Percentiles rank a stretch among this genome's conserved stretches.
phyloP scores from a whole-genome alignment of 2,797 vertebrate genomes.

The Anniella stebbinsi region DNA sequence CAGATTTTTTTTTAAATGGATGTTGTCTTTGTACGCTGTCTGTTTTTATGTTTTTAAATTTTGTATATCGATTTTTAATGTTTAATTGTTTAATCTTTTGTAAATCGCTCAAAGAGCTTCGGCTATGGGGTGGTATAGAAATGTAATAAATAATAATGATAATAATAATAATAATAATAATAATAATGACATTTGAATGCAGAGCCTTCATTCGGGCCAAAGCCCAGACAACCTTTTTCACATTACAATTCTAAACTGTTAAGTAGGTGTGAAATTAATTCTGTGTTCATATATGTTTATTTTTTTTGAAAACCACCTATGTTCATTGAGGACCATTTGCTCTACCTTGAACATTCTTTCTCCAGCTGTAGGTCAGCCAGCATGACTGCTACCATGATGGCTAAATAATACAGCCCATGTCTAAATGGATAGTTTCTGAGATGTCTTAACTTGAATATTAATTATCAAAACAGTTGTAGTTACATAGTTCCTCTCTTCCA shows the following conservation, averaged over 20 bases:
- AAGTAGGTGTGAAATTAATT: slow-evolving; percentile 85
- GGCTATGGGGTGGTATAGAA: too few relatives aligned
- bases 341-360: slow-evolving; percentile 77
- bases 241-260: slow-evolving; percentile 84
- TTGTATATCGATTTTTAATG: too few relatives aligned
- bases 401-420: slow-evolving; percentile 81
- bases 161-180: too few relatives aligned
- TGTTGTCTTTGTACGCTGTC: too few relatives aligned
- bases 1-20: too few relatives aligned
- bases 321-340: slow-evolving; percentile 81
- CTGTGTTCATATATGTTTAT: slow-evolving; percentile 81
- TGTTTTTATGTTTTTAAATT: too few relatives aligned
- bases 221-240: slow-evolving; percentile 82
- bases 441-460: slow-evolving; percentile 78
- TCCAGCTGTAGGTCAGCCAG: slow-evolving; percentile 76
- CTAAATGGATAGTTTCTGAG: slow-evolving; percentile 78
- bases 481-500: slow-evolving; percentile 82
- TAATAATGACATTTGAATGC: slow-evolving; percentile 83
- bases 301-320: slow-evolving; percentile 81
- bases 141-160: too few relatives aligned
- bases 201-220: slow-evolving; percentile 81
- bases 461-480: slow-evolving; percentile 79
- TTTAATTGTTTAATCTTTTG: too few relatives aligned
- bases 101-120: too few relatives aligned
- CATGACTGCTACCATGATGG: too few relatives aligned